These are phyloP conservation scores for Himalopsyche phryganea DNA, from an alignment of 1,140 invertebrate species.

Conservation along the genomic window DNA sequence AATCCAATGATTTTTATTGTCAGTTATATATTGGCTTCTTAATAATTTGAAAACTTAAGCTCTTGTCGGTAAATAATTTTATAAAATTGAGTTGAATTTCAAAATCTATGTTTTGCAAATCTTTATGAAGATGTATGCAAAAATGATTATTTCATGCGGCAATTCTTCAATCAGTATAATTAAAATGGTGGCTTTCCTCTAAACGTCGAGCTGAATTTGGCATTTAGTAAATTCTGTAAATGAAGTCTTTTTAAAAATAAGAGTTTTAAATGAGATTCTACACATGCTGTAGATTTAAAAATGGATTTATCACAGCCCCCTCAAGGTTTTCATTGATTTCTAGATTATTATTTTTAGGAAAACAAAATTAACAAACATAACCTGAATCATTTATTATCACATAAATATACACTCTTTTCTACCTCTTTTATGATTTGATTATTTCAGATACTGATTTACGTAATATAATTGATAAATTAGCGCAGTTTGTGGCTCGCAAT, in stretches of 20 bases:
- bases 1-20: too few relatives aligned
- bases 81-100: too few relatives aligned
- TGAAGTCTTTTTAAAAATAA: neutral
- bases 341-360: conserved; percentile 18
- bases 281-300: neutral
- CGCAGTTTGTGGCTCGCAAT: conserved; percentile 97
- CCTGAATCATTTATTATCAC: conserved; percentile 3
- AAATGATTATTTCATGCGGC: too few relatives aligned
- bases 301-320: conserved; percentile 49
- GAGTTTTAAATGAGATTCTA: neutral
- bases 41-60: too few relatives aligned
- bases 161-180: too few relatives aligned
- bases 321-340: conserved; percentile 39
- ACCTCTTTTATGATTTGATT: conserved; percentile 2
- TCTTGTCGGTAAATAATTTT: too few relatives aligned
- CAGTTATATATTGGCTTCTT: too few relatives aligned
- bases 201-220: neutral
- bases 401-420: conserved; percentile 8
- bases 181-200: neutral
- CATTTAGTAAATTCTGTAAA: neutral
- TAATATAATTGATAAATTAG: conserved; percentile 97
- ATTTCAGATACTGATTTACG: conserved; percentile 79
- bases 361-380: conserved; percentile 12
- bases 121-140: too few relatives aligned
- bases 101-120: too few relatives aligned